Conservation (phyloP, 1,140 invertebrate species). For the Drosophila takahashii region DNA sequence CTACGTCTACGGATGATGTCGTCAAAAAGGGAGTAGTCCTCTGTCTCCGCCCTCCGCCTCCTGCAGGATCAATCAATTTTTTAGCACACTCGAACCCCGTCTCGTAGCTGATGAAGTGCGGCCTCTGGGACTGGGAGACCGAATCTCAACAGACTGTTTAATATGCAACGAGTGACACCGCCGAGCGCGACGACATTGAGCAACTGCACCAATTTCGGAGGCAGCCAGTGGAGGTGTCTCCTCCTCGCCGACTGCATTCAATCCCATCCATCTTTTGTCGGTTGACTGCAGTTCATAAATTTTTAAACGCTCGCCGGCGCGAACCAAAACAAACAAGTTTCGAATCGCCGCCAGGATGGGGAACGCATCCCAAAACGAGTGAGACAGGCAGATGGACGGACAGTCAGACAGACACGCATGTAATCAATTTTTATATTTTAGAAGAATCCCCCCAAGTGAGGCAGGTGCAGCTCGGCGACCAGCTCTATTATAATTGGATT, state of each 20-base stretch:
- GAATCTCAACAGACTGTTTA: conserved; percentile 59
- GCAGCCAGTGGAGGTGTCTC: conserved; percentile 23
- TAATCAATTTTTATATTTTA: conserved; percentile 81
- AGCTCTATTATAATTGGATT: conserved; percentile 77
- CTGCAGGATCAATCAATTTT: conserved; percentile 80
- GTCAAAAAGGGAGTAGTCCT: conserved; percentile 50
- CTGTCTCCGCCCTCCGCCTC: conserved; percentile 16
- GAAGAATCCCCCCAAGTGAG: conserved; percentile 58
- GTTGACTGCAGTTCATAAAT: conserved; percentile 77
- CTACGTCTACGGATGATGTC: conserved; percentile 61
- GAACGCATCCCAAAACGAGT: conserved; percentile 23
- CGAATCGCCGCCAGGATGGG: conserved; percentile 1
- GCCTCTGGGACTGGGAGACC: conserved; percentile 51
- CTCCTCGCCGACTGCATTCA: conserved; percentile 18
- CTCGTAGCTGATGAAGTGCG: conserved; percentile 70
- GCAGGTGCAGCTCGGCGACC: conserved; percentile 58
- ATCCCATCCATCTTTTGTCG: conserved; percentile 65
- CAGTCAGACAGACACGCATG: conserved; percentile 57
- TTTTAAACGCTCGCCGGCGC: conserved; percentile 63
- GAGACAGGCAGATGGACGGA: conserved; percentile 13
- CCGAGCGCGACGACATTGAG: conserved; percentile 63
- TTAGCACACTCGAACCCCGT: conserved; percentile 49
- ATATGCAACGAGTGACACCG: conserved; percentile 75
- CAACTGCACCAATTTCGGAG: conserved; percentile 72
- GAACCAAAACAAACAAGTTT: conserved; percentile 65